Evolutionary conservation across 2,113 vertebrate species (phyloP).

Genomic region (Cyprinus carpio): DNA sequence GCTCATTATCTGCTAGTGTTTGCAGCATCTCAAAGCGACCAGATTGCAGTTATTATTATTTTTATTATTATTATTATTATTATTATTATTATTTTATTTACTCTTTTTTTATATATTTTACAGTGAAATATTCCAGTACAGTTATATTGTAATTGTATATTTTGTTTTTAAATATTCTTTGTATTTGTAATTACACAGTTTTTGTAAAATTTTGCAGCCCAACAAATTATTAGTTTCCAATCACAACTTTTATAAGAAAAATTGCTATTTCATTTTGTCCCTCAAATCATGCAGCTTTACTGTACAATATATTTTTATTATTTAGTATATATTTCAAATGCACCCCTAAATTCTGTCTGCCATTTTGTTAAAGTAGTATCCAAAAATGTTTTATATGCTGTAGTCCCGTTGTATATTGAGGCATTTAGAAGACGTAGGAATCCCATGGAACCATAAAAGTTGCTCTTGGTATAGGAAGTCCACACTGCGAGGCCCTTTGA

Average conservation of each 20-base stretch:
- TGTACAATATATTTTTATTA: neutral
- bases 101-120: too few relatives aligned
- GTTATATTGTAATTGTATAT: too few relatives aligned
- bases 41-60: too few relatives aligned
- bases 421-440: neutral
- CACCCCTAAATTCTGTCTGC: neutral
- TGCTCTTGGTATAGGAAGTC: slow-evolving; percentile 26
- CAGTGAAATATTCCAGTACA: too few relatives aligned
- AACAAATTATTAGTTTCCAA: neutral
- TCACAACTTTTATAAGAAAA: neutral
- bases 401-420: neutral
- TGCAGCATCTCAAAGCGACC: neutral
- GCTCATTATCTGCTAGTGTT: neutral
- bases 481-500: slow-evolving; percentile 34
- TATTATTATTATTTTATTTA: too few relatives aligned
- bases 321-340: neutral
- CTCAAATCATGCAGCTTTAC: neutral
- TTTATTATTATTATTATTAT: too few relatives aligned
- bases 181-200: too few relatives aligned
- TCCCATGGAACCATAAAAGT: slow-evolving; percentile 21
- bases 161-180: too few relatives aligned
- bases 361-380: neutral
- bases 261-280: neutral
- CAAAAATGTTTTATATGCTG: neutral
- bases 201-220: neutral